Evolutionary conservation across 2,888 invertebrate genomes (phyloP).

Genomic region (Mythimna impura): DNA sequence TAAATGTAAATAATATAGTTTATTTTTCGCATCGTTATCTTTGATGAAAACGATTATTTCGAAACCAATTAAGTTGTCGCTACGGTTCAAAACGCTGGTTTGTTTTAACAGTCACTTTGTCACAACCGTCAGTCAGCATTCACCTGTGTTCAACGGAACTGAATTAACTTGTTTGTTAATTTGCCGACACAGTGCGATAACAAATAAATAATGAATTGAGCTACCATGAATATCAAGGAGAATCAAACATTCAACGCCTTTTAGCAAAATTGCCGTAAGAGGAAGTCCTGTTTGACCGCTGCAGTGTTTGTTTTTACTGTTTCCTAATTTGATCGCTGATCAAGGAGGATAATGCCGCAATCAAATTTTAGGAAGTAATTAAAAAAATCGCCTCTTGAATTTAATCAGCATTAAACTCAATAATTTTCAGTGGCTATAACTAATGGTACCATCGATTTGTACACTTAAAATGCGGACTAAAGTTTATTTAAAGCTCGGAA

Average conservation of each 20-base stretch:
- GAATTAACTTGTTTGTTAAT: conserved; percentile 65
- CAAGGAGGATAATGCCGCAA: not conserved
- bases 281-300: not conserved
- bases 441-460: no score
- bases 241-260: conserved; percentile 47
- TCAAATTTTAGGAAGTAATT: not conserved
- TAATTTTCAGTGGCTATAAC: not conserved
- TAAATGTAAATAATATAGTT: not conserved
- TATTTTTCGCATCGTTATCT: not conserved
- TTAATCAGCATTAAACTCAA: no score
- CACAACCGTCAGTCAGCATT: conserved; percentile 11
- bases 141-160: conserved; percentile 44
- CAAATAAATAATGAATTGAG: conserved; percentile 42
- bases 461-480: not conserved
- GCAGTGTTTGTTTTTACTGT: not conserved
- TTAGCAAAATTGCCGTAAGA: not conserved
- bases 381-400: no score
- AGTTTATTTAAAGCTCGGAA: no score
- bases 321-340: not conserved
- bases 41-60: not conserved
- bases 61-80: not conserved
- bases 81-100: not conserved
- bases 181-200: conserved; percentile 36
- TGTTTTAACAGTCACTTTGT: conserved; percentile 27
- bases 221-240: conserved; percentile 26